Evolutionary conservation across 1,140 invertebrate genomes (phyloP), one percentile per base, ranked within the genome.

Genomic region (Diuraphis noxia): DNA sequence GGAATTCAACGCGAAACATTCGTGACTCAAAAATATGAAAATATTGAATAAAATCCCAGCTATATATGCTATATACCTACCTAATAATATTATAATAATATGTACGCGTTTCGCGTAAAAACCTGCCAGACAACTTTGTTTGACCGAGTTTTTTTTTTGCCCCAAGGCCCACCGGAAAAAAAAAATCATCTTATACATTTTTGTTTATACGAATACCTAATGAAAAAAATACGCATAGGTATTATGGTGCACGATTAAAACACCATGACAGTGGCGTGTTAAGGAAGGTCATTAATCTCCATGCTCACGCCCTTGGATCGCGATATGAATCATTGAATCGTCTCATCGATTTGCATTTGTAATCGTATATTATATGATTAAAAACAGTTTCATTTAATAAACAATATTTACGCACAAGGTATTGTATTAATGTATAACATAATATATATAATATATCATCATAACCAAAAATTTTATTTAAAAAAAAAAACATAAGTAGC

Each of bases 201-300:
- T 38, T 40, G 46, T 56, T 56, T 38, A 38, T 87, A 38, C 38
- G n/a, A 34, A 38, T 87, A 87, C 8, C 25, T 38, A 56, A 38
- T 36, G 1, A 40, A 87, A 49, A 52, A 79, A 90, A 77, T 36
- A 25, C n/a, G 36, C 19, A 34, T 23, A 9, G n/a, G 7, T n/a
- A 21, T 30, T 72, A 49, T 23, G 13, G 41, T n/a, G 17, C 19
- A 46, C 34, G 17, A 49, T 49, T 81, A 49, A 82, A 52, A 52
- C 56, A 72, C 89, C 89, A 38, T 91, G 89, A 56, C 89, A 82
- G 89, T 40, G 77, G 77, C 8, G n/a, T 46, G 43, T 91, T 81
- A 91, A 91, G 41, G 88, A 91, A 91, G 89, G 89, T 91, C 89
- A 49, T 91, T 91, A 91, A 91, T 91, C 89, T 91, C 43, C 23